Base-by-base conservation (phyloP, 2,888 invertebrate genomes). In the Panzeria rudis region DNA sequence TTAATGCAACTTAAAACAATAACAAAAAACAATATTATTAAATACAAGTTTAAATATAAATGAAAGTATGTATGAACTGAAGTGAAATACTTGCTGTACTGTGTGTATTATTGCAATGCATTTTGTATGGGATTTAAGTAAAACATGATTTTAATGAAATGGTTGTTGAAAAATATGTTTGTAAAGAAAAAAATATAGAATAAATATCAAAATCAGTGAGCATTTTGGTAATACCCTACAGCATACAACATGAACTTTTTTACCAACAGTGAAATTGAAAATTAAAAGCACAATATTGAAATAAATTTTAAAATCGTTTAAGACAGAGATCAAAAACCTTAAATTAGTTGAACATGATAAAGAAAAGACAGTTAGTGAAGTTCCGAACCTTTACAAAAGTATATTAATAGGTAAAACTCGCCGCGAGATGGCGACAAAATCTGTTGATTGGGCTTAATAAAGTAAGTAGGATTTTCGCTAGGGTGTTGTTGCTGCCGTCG, bases 71-170 rank as follows among this genome's bases (percentile, higher is more conserved):
- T 5, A 61, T 20, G 17, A 47, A 32, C 17, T 76, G 8, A 15
- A 71, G 32, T 64, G 64, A 64, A 79, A 66, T 66, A 35, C 13
- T 68, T 44, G 50, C n/a, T 3, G 41, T 41, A 13, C 2, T 15
- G 41, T 41, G 35, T 9, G 29, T 5, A 29, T 38, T 29, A 29
- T n/a, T 23, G 41, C 23, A 77, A n/a, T 41, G 50, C 50, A 72
- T 66, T 72, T 44, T 69, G 44, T 71, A 54, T 41, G 62, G 54
- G 69, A 41, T 68, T 66, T 78, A 78, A 72, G 41, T 72, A 23
- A 44, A 83, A 72, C 61, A 59, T 72, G 54, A 68, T 59, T 83
- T 11, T 73, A 75, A 81, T 75, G 54, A 81, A 81, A 75, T 69
- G 61, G 8, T 54, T 62, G 52, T 62, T 68, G 20, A 72, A 72